phyloP scores from a whole-genome alignment of 2,113 vertebrate genomes.

The Eulemur rufifrons region DNA sequence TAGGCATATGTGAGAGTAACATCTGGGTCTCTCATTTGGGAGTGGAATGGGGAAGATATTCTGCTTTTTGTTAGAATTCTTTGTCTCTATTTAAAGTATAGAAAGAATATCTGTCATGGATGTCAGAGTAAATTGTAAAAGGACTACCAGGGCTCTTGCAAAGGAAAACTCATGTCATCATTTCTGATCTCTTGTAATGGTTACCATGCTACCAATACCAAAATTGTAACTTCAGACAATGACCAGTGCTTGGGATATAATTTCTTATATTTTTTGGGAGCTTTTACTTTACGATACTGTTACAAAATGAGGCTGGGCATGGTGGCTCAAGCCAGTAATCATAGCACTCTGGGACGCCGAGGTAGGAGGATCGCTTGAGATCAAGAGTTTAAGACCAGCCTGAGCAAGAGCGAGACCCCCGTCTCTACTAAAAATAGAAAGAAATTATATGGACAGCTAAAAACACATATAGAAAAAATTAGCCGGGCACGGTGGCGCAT shows the following conservation, averaged over 20 bases:
- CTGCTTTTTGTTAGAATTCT: neutral
- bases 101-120: neutral
- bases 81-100: neutral
- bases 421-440: too few relatives aligned
- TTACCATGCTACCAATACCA: neutral
- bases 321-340: too few relatives aligned
- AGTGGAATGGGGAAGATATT: neutral
- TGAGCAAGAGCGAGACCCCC: too few relatives aligned
- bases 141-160: neutral
- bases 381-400: too few relatives aligned
- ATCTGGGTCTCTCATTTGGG: neutral
- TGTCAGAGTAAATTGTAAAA: neutral
- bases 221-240: neutral
- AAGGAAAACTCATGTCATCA: neutral
- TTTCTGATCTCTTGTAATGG: neutral
- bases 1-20: neutral
- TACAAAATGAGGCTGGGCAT: neutral
- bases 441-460: too few relatives aligned
- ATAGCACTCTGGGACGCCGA: too few relatives aligned
- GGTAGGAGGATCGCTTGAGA: too few relatives aligned
- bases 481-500: too few relatives aligned
- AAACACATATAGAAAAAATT: too few relatives aligned
- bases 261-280: neutral
- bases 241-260: neutral
- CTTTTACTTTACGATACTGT: neutral